phyloP scores from a whole-genome alignment of 2,797 vertebrate species.

The Periophthalmus magnuspinnatus region DNA sequence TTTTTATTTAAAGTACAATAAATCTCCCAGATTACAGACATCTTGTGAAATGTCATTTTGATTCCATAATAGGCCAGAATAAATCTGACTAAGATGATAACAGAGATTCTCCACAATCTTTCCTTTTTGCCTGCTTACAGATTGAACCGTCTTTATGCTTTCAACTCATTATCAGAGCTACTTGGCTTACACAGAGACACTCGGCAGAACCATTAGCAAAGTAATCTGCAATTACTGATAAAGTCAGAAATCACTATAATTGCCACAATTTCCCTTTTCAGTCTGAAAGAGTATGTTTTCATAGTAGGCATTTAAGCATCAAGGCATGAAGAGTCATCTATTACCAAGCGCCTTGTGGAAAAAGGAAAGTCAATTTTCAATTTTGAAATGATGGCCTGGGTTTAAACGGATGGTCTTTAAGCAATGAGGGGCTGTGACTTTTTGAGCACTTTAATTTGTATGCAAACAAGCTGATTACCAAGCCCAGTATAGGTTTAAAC shows the following conservation, averaged over 20 bases:
- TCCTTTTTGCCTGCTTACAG: constrained; percentile 34
- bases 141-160: constrained; percentile 49
- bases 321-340: constrained; percentile 48
- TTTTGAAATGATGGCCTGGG: constrained; percentile 60
- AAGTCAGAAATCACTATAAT: constrained; percentile 65
- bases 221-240: constrained; percentile 66
- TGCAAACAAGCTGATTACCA: constrained; percentile 75
- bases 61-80: neutral
- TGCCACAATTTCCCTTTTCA: constrained; percentile 54
- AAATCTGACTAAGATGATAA: constrained; percentile 15
- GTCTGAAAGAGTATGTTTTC: constrained; percentile 56
- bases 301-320: constrained; percentile 49
- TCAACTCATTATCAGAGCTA: constrained; percentile 59
- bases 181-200: constrained; percentile 50
- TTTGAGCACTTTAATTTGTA: constrained; percentile 74
- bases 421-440: constrained; percentile 62
- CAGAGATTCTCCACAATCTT: constrained; percentile 30
- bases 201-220: constrained; percentile 57
- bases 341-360: constrained; percentile 46
- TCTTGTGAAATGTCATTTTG: neutral
- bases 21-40: constrained; percentile 22
- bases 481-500: constrained; percentile 66
- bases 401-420: constrained; percentile 68
- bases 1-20: constrained; percentile 54
- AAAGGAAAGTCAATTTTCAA: constrained; percentile 65